Evolutionary conservation across 2,113 vertebrate species (phyloP).

Genomic region (Platysternon megacephalum): DNA sequence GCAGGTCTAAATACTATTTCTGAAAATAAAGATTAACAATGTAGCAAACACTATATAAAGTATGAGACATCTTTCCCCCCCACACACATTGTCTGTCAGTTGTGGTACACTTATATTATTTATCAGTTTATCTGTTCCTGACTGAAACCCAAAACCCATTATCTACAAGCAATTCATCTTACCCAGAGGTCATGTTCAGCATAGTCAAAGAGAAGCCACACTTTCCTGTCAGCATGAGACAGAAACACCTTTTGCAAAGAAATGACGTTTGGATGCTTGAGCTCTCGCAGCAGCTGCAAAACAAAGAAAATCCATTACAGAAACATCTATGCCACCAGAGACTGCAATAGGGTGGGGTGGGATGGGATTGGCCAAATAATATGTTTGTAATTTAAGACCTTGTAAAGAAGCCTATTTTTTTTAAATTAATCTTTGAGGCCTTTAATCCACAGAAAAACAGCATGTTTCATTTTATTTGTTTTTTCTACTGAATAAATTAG

Average conservation of each 20-base stretch:
- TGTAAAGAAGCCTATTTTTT: slow-evolving; percentile 1
- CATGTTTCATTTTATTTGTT: not conserved
- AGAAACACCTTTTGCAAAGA: slow-evolving; percentile 99
- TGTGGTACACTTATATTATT: rapidly evolving
- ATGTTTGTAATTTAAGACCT: not conserved
- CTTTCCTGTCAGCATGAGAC: slow-evolving; percentile 98
- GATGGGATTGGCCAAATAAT: not conserved
- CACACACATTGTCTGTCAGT: not conserved
- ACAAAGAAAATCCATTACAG: slow-evolving; percentile 61
- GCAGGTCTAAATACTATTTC: not conserved
- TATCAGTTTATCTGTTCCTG: not conserved
- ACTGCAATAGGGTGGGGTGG: not conserved
- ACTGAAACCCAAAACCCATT: not conserved
- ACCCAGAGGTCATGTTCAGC: slow-evolving; percentile 99
- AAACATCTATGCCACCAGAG: not conserved
- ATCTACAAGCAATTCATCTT: slow-evolving; percentile 72
- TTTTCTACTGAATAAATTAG: slow-evolving; percentile 7
- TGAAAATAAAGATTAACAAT: not conserved
- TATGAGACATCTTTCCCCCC: not conserved
- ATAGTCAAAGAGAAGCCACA: slow-evolving; percentile 99
- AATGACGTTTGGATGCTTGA: slow-evolving; percentile 99
- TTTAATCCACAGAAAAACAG: slow-evolving; percentile 13
- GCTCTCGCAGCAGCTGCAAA: slow-evolving; percentile 94
- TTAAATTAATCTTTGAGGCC: not conserved
- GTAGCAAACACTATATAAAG: not conserved